Evolutionary conservation across 2,888 invertebrate genomes (phyloP), one percentile per base, ranked within the genome.

Genomic region (Notodonta dromedarius): DNA sequence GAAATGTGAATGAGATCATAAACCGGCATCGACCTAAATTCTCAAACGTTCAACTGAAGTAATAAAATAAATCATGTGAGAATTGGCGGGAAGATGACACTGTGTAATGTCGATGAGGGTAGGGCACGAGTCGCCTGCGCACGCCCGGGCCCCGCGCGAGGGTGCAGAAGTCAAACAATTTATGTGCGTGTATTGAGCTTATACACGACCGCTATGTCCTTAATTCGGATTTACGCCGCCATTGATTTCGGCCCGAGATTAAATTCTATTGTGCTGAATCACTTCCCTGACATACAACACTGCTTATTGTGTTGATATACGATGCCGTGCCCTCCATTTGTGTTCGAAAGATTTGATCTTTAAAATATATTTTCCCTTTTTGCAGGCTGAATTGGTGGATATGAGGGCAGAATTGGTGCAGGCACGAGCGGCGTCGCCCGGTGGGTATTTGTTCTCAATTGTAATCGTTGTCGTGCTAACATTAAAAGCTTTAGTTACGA

Each of bases 371-470:
- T 76, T 76, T 76, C 77, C 61, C 61, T 84, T 78, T 85, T 90
- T 83, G 59, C 93, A 97, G 97, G 97, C 97, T 62, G 97, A 97
- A 88, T 90, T 97, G 70, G 95, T 96, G 59, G 95, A 96, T 79
- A 94, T 96, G 93, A 94, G 96, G 76, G 95, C 96, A 59, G 96
- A 97, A 82, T 86, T 97, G 76, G 94, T 95, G 58, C 96, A 97
- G 74, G 95, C 96, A 13, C 94, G 95, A 79, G 95, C 96, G 13
- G 86, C 85, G 46, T 81, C 87, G 65, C 82, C 83, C 71, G 91
- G 93, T 93, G 76, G 80, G 79, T 66, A 69, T 66, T 57, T 57
- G 9, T 35, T 46, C 14, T 50, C 50, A 9, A 50, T 50, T 50
- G 16, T 50, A 16, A 48, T 8, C 9, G 9, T 16, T 50, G 11